Base-by-base conservation (phyloP, 1,140 invertebrate species). In the Cotesia glomerata region DNA sequence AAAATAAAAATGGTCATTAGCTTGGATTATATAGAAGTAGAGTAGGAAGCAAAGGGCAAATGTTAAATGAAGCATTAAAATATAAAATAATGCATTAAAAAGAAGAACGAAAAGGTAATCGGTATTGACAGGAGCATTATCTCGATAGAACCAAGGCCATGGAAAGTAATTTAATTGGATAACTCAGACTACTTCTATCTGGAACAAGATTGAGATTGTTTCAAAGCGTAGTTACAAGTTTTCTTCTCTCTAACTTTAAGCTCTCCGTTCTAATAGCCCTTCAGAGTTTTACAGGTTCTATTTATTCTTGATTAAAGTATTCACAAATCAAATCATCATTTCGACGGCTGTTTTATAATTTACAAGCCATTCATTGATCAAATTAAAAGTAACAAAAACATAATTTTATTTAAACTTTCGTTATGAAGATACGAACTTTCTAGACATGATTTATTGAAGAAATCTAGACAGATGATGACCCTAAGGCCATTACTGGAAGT, bases 1-100 rank as follows among this genome's bases (percentile, higher is more conserved):
- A 26, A 90, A 76, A 81, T 18, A 68, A 74, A 75, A 71, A 69
- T 74, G 45, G 11, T 32, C 14, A 35, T 49, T 18, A 26, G 26
- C 26, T 26, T 26, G 26, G 1, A 68, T 51, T 54, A 16, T 36
- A 51, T 34, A 13, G 26, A 9, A 45, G 4, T 45, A 45, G 11
- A 45, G 8, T 5, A 45, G 39, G 39, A 45, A 45, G 39, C 11
- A 9, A 45, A 45, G 39, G 39, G 39, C 11, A 9, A 11, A 45
- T 45, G 39, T 45, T 45, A 45, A 45, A 45, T 45, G 39, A 5
- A 45, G 39, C 39, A 45, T 45, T 45, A 45, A 45, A 7, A 72
- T 45, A 45, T 69, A 49, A 32, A n/a, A 36, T 58, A 59, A 14
- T 16, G 14, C 35, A 9, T 34, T 56, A 5, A 32, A 69, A 59